Conservation (phyloP, 1,140 invertebrate species). For the Platyura marginata region DNA sequence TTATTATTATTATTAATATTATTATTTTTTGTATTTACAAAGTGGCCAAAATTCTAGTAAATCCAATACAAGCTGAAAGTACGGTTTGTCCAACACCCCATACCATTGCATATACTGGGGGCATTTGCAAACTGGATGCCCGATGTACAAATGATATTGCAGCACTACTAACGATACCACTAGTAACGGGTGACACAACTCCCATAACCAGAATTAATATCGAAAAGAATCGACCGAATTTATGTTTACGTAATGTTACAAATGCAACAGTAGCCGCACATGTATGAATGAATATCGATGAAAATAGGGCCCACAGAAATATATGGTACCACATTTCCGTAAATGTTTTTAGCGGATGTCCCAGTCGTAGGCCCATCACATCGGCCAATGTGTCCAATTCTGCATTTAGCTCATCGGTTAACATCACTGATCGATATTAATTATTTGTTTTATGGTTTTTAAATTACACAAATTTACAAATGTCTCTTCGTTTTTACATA, state of each 20-base stretch:
- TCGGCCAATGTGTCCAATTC: constrained; percentile 42
- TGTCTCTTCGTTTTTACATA: background rate
- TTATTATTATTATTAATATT: no score
- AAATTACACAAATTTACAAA: background rate
- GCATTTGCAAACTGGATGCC: constrained; percentile 73
- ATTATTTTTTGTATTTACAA: no score
- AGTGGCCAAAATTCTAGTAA: constrained; percentile 81
- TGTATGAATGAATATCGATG: constrained; percentile 79
- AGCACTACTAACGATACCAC: constrained; percentile 76
- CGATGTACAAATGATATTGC: constrained; percentile 86
- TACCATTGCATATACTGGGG: constrained; percentile 72
- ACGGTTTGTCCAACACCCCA: constrained; percentile 91
- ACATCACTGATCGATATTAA: no score
- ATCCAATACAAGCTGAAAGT: constrained; percentile 69
- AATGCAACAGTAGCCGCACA: constrained; percentile 82
- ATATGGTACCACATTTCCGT: constrained; percentile 92
- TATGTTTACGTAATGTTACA: constrained; percentile 75
- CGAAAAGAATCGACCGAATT: constrained; percentile 84
- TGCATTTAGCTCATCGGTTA: background rate
- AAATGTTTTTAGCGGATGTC: constrained; percentile 41
- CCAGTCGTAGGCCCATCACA: constrained; percentile 37
- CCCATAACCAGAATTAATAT: constrained; percentile 76
- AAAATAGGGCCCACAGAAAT: constrained; percentile 85
- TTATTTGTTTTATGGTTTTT: no score
- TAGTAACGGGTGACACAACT: constrained; percentile 63